Conservation (phyloP, 2,888 invertebrate genomes). For the Listrodromus nycthemerus region DNA sequence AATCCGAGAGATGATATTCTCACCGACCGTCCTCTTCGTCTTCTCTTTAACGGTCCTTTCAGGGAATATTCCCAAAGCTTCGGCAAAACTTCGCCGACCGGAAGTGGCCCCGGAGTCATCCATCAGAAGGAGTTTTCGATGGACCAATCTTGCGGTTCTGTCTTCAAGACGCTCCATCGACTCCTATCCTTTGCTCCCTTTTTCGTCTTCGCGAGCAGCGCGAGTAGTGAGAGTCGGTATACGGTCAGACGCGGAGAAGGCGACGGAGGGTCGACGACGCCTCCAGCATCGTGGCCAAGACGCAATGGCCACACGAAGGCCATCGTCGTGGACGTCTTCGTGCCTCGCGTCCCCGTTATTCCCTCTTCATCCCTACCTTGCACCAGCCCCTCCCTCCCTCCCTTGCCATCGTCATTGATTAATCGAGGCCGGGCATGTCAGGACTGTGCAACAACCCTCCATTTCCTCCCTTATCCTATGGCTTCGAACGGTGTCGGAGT, state of each 20-base stretch:
- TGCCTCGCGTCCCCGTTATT: constrained; percentile 66
- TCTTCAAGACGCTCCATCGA: constrained; percentile 1
- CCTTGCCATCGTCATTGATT: constrained; percentile 80
- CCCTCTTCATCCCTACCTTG: constrained; percentile 59
- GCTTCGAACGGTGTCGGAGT: constrained; percentile 31
- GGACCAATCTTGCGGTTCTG: constrained; percentile 22
- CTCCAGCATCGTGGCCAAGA: constrained; percentile 49
- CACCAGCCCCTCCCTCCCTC: constrained; percentile 69
- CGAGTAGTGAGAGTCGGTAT: constrained; percentile 71
- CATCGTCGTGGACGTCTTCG: constrained; percentile 56
- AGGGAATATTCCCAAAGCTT: neutral
- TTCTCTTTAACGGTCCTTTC: neutral
- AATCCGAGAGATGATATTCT: neutral
- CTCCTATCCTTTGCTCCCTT: constrained; percentile 33
- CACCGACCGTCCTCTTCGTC: neutral
- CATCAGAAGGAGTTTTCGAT: constrained; percentile 74
- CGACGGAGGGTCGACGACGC: constrained; percentile 36
- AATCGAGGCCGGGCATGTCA: constrained; percentile 82
- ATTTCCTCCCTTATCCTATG: constrained; percentile 77
- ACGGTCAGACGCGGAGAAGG: constrained; percentile 46
- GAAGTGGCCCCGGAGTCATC: constrained; percentile 74
- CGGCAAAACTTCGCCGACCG: constrained; percentile 62
- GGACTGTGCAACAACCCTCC: constrained; percentile 81
- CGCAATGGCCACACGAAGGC: constrained; percentile 44
- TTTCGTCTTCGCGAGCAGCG: neutral